Conservation (phyloP, 2,888 invertebrate species). For the Osmoderma eremita region DNA sequence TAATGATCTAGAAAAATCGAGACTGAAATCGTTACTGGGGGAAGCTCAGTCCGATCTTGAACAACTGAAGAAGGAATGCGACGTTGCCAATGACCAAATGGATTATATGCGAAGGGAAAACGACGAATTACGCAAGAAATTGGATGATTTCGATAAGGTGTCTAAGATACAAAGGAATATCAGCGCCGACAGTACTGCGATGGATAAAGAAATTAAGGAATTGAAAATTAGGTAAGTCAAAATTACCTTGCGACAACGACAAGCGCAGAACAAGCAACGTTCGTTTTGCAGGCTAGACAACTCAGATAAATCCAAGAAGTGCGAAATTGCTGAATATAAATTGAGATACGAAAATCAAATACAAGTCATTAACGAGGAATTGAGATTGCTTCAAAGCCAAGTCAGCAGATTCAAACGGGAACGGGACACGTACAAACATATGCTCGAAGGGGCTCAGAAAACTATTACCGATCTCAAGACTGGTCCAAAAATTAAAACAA, state of each 20-base stretch:
- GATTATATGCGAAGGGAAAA: constrained; percentile 79
- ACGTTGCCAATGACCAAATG: constrained; percentile 76
- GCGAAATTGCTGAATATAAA: constrained; percentile 83
- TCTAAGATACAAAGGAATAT: constrained; percentile 83
- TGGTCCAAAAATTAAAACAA: constrained; percentile 63
- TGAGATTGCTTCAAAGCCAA: constrained; percentile 83
- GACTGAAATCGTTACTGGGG: constrained; percentile 75
- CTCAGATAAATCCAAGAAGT: constrained; percentile 78
- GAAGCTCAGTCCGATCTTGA: constrained; percentile 81
- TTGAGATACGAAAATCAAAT: constrained; percentile 87
- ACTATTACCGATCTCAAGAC: constrained; percentile 80
- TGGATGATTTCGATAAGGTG: constrained; percentile 87
- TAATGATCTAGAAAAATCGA: constrained; percentile 71
- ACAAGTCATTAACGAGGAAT: constrained; percentile 81
- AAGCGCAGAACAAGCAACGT: too few relatives aligned
- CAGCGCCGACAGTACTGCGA: constrained; percentile 77
- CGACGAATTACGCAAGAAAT: constrained; percentile 81
- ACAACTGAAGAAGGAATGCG: constrained; percentile 74
- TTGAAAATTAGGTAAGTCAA: constrained; percentile 69
- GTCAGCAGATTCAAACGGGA: constrained; percentile 85
- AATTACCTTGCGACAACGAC: too few relatives aligned
- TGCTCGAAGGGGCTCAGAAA: constrained; percentile 88
- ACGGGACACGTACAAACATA: constrained; percentile 88
- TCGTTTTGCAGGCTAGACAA: constrained; percentile 66
- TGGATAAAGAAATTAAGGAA: constrained; percentile 80